These are phyloP conservation scores for Chelon labrosus DNA, from an alignment of 2,797 vertebrate species.

Conservation along the genomic window DNA sequence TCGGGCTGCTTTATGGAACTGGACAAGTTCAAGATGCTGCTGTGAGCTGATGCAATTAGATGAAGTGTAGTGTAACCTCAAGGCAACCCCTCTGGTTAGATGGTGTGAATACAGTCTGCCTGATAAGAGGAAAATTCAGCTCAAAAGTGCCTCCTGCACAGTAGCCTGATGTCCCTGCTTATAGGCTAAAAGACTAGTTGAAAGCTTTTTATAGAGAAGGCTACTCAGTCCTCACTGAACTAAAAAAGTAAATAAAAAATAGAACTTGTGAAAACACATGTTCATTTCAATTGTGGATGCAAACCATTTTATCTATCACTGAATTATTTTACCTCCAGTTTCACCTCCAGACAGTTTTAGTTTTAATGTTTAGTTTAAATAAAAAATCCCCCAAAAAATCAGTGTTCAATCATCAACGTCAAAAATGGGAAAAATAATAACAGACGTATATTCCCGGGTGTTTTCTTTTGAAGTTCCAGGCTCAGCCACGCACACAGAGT, in stretches of 20 bases:
- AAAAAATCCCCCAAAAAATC: background rate
- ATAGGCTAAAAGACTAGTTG: slow-evolving; percentile 5
- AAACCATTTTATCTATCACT: background rate
- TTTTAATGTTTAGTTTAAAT: too few relatives aligned
- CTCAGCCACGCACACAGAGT: background rate
- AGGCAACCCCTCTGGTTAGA: slow-evolving; percentile 59
- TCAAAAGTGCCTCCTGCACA: slow-evolving; percentile 26
- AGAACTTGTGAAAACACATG: background rate
- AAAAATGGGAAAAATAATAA: slow-evolving; percentile 1
- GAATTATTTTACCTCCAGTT: background rate
- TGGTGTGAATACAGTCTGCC: slow-evolving; percentile 46
- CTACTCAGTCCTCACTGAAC: slow-evolving; percentile 14
- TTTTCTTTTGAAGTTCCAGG: slow-evolving; percentile 2
- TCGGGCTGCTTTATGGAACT: slow-evolving; percentile 56
- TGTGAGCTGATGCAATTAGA: slow-evolving; percentile 75
- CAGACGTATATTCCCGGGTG: background rate
- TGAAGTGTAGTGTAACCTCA: slow-evolving; percentile 65
- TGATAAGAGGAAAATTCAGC: slow-evolving; percentile 39
- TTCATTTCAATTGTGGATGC: background rate
- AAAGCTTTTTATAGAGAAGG: slow-evolving; percentile 27
- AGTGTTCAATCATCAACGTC: background rate
- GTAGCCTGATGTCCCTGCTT: slow-evolving; percentile 4
- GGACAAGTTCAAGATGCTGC: slow-evolving; percentile 58
- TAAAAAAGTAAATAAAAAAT: slow-evolving; percentile 2
- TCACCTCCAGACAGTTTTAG: background rate